Evolutionary conservation across 2,113 vertebrate species (phyloP).

Genomic region (Elaphurus davidianus): DNA sequence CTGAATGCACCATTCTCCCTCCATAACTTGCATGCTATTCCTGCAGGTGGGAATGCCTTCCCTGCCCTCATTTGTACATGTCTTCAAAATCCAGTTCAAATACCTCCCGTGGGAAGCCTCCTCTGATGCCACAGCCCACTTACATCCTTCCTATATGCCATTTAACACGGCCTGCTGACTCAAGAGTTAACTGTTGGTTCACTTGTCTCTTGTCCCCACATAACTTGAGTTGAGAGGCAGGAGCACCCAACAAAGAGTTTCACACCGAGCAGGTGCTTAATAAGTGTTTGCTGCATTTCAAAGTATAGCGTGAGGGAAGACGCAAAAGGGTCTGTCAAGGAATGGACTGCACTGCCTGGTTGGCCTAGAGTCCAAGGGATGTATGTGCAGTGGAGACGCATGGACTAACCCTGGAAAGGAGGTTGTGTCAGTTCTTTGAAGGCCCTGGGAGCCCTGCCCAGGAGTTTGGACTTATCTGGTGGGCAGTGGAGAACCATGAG

Average conservation of each 20-base stretch:
- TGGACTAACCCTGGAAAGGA: background rate
- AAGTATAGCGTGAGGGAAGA: background rate
- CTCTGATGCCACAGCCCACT: background rate
- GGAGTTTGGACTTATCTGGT: background rate
- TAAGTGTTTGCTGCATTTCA: background rate
- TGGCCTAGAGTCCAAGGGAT: background rate
- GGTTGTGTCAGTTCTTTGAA: background rate
- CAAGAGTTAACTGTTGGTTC: background rate
- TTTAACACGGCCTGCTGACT: background rate
- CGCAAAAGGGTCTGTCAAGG: background rate
- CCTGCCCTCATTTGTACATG: background rate
- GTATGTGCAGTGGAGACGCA: fast-evolving
- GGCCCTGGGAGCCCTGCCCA: background rate
- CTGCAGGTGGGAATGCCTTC: background rate
- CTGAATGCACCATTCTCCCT: background rate
- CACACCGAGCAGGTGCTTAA: background rate
- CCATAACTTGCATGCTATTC: background rate
- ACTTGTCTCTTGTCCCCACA: background rate
- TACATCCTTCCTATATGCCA: background rate
- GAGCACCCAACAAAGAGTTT: background rate
- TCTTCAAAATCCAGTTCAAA: background rate
- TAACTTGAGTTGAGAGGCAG: background rate
- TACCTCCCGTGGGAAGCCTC: background rate
- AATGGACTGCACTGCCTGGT: background rate
- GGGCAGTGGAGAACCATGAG: background rate